Base-by-base conservation (phyloP, 2,888 invertebrate species). In the Eristalis pertinax region DNA sequence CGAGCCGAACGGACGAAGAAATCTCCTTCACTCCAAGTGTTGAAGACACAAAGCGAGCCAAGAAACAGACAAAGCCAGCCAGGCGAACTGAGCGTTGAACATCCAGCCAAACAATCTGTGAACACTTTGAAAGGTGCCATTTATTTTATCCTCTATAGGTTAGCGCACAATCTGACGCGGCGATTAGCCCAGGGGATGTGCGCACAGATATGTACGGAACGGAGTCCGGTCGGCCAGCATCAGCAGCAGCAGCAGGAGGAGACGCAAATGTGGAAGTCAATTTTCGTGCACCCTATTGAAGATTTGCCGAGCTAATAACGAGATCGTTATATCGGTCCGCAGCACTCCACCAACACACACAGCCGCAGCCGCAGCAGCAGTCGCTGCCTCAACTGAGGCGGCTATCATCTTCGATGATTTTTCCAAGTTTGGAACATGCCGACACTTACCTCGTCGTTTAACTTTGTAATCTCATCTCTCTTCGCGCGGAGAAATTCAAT, bases 81-180 rank as follows among this genome's bases (percentile, higher is more conserved):
- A n/a, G 4, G 29, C 29, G 78, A 83, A 67, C 78, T 84, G 83
- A 87, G 75, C 84, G 87, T 84, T 80, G 68, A 63, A 80, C 76
- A 76, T 87, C 79, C 87, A 70, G 79, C 87, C 84, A 87, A 87
- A 87, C 87, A 87, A 87, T 87, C 87, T 87, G 87, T 87, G 87
- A 87, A 87, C 84, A 87, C 84, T 87, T 87, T 87, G 87, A 87
- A 87, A 87, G 87, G 87, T 87, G 87, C 87, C 87, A 87, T 87
- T 87, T 87, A 87, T 87, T 73, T 87, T 87, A 87, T 84, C 84
- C 87, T 87, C 84, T 87, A 87, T 87, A 87, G 87, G 87, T 87
- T 87, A 84, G 87, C 87, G 87, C 84, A 87, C 84, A 87, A 87
- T 87, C 87, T 80, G 84, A 87, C 84, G 87, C 78, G 84, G 76